These are phyloP conservation scores for Melanerpes aurifrons DNA, from an alignment of 2,113 vertebrate species.

Conservation along the genomic window DNA sequence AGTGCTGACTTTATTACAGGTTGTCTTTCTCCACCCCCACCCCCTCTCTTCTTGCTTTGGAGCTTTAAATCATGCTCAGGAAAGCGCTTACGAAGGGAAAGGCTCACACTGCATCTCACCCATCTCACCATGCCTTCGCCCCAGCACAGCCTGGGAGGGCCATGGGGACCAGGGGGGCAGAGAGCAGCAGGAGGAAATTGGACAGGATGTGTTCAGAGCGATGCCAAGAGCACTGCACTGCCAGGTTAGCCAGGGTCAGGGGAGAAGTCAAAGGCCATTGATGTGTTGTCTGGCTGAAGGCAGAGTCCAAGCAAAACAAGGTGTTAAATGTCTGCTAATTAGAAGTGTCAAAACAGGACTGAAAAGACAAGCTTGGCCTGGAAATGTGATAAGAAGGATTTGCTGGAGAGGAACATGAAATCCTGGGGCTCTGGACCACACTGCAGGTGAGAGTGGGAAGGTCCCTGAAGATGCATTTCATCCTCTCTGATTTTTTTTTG, in stretches of 20 bases:
- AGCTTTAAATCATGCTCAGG: constrained; percentile 79
- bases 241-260: constrained; percentile 51
- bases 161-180: constrained; percentile 59
- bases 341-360: constrained; percentile 65
- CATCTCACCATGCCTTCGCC: constrained; percentile 44
- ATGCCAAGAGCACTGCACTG: constrained; percentile 34
- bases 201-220: constrained; percentile 42
- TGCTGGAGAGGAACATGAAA: not conserved
- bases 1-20: constrained; percentile 84
- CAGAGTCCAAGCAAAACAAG: constrained; percentile 72
- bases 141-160: not conserved
- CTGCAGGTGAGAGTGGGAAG: not conserved
- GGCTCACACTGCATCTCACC: constrained; percentile 22
- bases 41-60: constrained; percentile 66
- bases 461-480: not conserved
- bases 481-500: not conserved
- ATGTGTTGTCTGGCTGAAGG: constrained; percentile 73
- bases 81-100: constrained; percentile 81
- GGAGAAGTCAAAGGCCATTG: constrained; percentile 62
- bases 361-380: not conserved
- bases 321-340: constrained; percentile 77
- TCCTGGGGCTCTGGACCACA: not conserved
- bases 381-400: constrained; percentile 7
- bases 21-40: not conserved
- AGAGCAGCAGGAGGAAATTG: constrained; percentile 45